Conservation (phyloP, 2,113 vertebrate genomes). For the Aspiorhynchus laticeps region DNA sequence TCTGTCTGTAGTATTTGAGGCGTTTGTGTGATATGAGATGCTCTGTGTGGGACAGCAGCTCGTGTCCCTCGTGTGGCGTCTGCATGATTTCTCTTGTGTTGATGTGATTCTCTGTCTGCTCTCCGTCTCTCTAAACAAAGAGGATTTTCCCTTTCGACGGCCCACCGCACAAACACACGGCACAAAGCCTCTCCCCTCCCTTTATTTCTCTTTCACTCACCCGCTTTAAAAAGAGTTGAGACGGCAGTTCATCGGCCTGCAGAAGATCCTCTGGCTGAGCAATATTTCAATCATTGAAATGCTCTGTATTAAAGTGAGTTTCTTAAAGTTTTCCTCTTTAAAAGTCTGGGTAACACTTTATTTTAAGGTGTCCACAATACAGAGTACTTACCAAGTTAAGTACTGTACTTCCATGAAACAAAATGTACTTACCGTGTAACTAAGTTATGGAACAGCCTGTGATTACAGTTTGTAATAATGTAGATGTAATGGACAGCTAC, state of each 20-base stretch:
- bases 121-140: constrained; percentile 24
- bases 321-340: neutral
- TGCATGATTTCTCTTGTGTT: neutral
- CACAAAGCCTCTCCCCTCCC: constrained; percentile 43
- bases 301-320: neutral
- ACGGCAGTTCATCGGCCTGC: neutral
- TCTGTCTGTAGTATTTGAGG: neutral
- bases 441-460: no score
- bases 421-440: no score
- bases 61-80: neutral
- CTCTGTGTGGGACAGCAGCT: neutral
- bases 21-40: no score
- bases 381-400: no score
- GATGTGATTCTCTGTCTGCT: constrained; percentile 13
- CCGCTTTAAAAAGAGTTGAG: neutral
- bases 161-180: constrained; percentile 59
- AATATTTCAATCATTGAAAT: neutral
- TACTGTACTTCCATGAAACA: no score
- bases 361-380: no score
- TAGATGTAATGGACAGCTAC: no score
- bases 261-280: neutral
- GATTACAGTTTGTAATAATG: no score
- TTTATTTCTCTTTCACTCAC: constrained; percentile 31
- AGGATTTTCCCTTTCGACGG: constrained; percentile 57
- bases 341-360: no score